Conservation (phyloP, 2,113 vertebrate species). For the Saguinus midas region DNA sequence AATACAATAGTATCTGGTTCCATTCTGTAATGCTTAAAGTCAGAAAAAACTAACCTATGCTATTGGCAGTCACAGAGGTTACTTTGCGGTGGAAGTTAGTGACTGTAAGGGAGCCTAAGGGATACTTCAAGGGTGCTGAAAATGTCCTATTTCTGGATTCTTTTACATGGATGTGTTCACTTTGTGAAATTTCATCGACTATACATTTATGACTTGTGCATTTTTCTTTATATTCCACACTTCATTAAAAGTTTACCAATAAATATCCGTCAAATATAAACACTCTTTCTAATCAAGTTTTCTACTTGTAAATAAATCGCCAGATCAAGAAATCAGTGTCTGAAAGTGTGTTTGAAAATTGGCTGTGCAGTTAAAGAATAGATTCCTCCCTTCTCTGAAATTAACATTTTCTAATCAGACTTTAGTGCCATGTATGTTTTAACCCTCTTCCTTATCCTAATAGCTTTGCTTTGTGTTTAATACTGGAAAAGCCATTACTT, state of each 20-base stretch:
- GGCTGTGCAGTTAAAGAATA: background rate
- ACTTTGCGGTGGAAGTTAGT: background rate
- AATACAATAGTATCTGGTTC: background rate
- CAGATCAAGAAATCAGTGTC: constrained; percentile 18
- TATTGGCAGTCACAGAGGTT: constrained; percentile 23
- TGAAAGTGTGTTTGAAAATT: constrained; percentile 39
- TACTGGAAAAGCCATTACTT: constrained; percentile 49
- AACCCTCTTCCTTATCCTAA: constrained; percentile 20
- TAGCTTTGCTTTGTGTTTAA: constrained; percentile 41
- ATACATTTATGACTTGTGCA: background rate
- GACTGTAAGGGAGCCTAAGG: background rate
- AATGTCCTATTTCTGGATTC: background rate
- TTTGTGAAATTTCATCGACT: background rate
- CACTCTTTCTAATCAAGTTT: background rate
- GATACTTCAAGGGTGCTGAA: background rate
- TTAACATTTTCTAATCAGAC: background rate
- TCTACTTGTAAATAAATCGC: background rate
- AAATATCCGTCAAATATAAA: background rate
- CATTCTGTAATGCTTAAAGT: background rate
- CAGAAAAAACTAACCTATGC: background rate
- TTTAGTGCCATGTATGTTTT: background rate
- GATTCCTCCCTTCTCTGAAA: background rate
- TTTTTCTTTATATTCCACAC: background rate
- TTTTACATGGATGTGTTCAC: background rate
- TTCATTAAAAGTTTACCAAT: constrained; percentile 14